phyloP scores from a whole-genome alignment of 2,888 invertebrate species.

The Toxonevra muliebris region DNA sequence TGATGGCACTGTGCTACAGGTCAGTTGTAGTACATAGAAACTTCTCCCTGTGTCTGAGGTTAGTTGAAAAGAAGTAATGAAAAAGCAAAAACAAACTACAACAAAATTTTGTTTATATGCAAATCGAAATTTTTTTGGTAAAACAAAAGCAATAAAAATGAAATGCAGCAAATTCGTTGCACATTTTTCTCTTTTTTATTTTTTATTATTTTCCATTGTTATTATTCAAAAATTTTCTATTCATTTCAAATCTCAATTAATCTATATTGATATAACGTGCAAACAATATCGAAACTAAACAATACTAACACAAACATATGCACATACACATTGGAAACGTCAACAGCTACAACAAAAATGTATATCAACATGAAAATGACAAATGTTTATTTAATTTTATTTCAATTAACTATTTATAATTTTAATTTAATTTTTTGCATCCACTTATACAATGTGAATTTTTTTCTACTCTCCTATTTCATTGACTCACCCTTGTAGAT shows the following conservation, averaged over 20 bases:
- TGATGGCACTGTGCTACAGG: slow-evolving; percentile 99
- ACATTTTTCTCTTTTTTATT: slow-evolving; percentile 38
- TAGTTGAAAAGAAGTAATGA: slow-evolving; percentile 87
- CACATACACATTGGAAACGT: neutral
- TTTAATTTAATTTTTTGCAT: slow-evolving; percentile 9
- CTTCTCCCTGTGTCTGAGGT: slow-evolving; percentile 98
- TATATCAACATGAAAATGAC: slow-evolving; percentile 9
- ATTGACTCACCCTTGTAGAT: no score
- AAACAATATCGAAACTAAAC: slow-evolving; percentile 14
- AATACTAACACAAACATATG: neutral
- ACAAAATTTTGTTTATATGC: slow-evolving; percentile 35
- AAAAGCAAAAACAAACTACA: slow-evolving; percentile 56
- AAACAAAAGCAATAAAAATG: slow-evolving; percentile 38
- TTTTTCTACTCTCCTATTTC: neutral
- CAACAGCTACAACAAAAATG: slow-evolving; percentile 25
- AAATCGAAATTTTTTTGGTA: slow-evolving; percentile 27
- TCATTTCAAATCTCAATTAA: slow-evolving; percentile 12
- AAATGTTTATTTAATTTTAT: neutral
- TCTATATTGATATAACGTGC: slow-evolving; percentile 23
- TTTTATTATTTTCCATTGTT: slow-evolving; percentile 23
- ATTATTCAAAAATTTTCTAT: slow-evolving; percentile 15
- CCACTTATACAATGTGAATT: slow-evolving; percentile 3
- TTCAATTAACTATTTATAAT: slow-evolving; percentile 5
- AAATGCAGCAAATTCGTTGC: slow-evolving; percentile 31
- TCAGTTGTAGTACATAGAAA: slow-evolving; percentile 99